These are phyloP conservation scores for Drosophila neotestacea DNA, from an alignment of 2,888 invertebrate genomes.

Conservation along the genomic window DNA sequence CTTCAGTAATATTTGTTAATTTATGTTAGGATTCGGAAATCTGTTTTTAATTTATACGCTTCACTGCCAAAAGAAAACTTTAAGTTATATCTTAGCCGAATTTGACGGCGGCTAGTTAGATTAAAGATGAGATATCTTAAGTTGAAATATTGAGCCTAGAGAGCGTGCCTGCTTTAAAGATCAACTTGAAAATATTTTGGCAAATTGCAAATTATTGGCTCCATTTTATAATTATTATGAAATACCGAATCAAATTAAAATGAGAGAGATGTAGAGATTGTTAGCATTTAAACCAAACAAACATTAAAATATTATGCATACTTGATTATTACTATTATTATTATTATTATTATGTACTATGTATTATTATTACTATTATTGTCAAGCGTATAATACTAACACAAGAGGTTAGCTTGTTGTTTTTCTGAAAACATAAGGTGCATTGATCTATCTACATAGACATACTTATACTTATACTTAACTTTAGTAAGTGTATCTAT, in stretches of 20 bases:
- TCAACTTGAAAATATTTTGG: conserved; percentile 13
- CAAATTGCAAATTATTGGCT: conserved; percentile 17
- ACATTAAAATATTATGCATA: conserved; percentile 39
- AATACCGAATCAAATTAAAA: conserved; percentile 34
- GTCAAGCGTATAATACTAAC: conserved; percentile 33
- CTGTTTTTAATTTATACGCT: conserved; percentile 46
- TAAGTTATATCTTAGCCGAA: conserved; percentile 32
- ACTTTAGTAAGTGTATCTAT: conserved; percentile 42
- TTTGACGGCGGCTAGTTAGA: conserved; percentile 7
- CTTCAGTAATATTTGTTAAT: not conserved
- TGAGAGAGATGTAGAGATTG: conserved; percentile 80
- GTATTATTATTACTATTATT: conserved; percentile 30
- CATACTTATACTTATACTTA: conserved; percentile 39
- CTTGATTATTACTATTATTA: conserved; percentile 40
- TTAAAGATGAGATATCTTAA: not conserved
- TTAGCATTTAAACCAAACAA: conserved; percentile 71
- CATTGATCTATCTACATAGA: conserved; percentile 64
- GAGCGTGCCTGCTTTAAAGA: conserved; percentile 16
- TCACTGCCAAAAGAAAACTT: conserved; percentile 68
- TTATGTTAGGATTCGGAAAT: conserved; percentile 2
- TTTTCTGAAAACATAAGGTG: conserved; percentile 59
- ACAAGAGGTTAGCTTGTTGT: conserved; percentile 47
- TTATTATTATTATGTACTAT: conserved; percentile 30
- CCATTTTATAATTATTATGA: conserved; percentile 7
- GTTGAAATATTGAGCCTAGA: conserved; percentile 2